Base-by-base conservation (phyloP, 1,140 invertebrate genomes). In the Diachasmimorpha longicaudata region DNA sequence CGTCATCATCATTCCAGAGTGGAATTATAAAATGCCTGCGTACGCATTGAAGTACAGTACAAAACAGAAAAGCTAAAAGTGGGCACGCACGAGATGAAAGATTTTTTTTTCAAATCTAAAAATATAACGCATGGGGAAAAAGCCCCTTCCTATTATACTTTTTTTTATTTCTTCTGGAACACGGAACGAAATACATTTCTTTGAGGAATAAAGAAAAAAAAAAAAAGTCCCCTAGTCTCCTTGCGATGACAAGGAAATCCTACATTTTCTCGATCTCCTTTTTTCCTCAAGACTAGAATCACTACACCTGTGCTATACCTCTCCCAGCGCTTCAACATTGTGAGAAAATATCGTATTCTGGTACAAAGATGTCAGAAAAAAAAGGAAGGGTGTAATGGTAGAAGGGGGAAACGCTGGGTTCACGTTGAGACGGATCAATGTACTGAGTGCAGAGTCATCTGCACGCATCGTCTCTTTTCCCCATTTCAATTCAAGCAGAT, bases 381-480 rank as follows among this genome's bases (percentile, higher is more conserved):
- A 31, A 31, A 31, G 6, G 31, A 31, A 72, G 74, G 63, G 77
- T 67, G 69, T 13, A 58, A 68, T 52, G 11, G 63, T 31, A 31
- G 31, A 6, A 31, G 19, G 70, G 23, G 42, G 19, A 58, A 48
- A 83, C 80, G 83, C 79, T 80, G 84, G 83, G 82, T 79, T 84
- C 58, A 76, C 77, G 80, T 84, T 85, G 85, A 84, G 80, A 80
- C 85, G 86, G 87, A 87, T 87, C 87, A 85, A 88, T 87, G 86
- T 81, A 81, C 83, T n/a, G 85, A 81, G 85, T 87, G 86, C 86
- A 87, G 81, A 31, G 31, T 31, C 31, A 84, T 86, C 86, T 84
- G 84, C 86, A 79, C 81, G 6, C 31, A 2, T 31, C 31, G 31
- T 2, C 31, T 31, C 31, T 52, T 52, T 52, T 16, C 9, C 46